A percentile compares a stretch with the other conserved stretches of the same genome.
Conservation (phyloP, 2,797 vertebrate species). For the Todus mexicanus region DNA sequence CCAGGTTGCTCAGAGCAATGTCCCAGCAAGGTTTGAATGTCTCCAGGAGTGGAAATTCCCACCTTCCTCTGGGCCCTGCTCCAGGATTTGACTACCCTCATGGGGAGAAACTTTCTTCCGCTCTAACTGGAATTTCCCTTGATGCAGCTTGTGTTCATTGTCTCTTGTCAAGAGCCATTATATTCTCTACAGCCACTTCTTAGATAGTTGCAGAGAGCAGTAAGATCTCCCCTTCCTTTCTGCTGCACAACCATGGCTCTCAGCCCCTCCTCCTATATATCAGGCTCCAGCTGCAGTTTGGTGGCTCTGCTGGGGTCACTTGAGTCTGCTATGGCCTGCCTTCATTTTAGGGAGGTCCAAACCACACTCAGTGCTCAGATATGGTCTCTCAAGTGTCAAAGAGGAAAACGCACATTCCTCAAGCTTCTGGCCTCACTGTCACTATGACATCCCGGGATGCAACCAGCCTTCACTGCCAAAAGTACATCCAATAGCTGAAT, state of each 20-base stretch:
- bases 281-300: neutral
- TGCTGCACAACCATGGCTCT: neutral
- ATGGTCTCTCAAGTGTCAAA: neutral
- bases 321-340: too few species aligned
- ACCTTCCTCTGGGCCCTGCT: neutral
- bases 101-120: fast-evolving
- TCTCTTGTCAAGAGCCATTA: neutral
- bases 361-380: neutral
- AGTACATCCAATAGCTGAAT: neutral
- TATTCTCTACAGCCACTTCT: neutral
- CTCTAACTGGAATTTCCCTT: neutral
- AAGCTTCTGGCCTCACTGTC: neutral
- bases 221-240: neutral
- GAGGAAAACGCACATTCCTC: neutral
- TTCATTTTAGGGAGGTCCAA: neutral
- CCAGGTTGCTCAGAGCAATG: neutral
- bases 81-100: neutral
- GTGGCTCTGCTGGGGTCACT: neutral
- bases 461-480: neutral
- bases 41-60: neutral
- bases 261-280: fast-evolving
- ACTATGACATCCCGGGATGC: neutral
- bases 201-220: fast-evolving
- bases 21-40: neutral
- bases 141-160: fast-evolving